phyloP scores from a whole-genome alignment of 2,888 invertebrate genomes.

The Calameuta idolon region DNA sequence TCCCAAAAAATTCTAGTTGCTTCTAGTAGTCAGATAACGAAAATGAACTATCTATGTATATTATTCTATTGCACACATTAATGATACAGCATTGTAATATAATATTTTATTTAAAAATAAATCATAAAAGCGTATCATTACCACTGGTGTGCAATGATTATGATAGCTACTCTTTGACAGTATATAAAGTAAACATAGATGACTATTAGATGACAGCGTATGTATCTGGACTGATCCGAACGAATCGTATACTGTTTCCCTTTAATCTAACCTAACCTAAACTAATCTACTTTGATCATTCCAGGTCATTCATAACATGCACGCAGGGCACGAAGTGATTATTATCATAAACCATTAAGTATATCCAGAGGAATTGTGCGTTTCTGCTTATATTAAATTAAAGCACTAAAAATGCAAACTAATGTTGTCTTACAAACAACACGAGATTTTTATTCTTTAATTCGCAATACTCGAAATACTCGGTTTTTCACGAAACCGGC shows the following conservation, averaged over 20 bases:
- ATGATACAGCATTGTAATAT: not conserved
- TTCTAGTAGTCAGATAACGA: not conserved
- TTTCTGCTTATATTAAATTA: not conserved
- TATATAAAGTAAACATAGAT: not conserved
- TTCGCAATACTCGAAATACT: not conserved
- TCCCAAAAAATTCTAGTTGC: not conserved
- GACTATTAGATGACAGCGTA: not conserved
- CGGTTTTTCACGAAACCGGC: not conserved
- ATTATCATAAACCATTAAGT: not conserved
- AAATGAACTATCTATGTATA: not conserved
- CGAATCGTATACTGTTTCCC: not conserved
- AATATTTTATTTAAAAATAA: not conserved
- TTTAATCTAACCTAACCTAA: not conserved
- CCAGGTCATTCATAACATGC: not conserved
- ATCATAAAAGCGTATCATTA: not conserved
- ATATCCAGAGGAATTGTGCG: not conserved
- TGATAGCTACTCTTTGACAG: not conserved
- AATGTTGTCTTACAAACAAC: not conserved
- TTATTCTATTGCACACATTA: not conserved
- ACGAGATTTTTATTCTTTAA: not conserved
- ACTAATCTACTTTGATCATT: too few relatives aligned
- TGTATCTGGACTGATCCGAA: not conserved
- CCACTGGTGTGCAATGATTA: not conserved
- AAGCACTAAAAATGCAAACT: not conserved
- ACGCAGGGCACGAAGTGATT: not conserved